Conservation (phyloP, 2,888 invertebrate genomes). For the Allygus modestus region DNA sequence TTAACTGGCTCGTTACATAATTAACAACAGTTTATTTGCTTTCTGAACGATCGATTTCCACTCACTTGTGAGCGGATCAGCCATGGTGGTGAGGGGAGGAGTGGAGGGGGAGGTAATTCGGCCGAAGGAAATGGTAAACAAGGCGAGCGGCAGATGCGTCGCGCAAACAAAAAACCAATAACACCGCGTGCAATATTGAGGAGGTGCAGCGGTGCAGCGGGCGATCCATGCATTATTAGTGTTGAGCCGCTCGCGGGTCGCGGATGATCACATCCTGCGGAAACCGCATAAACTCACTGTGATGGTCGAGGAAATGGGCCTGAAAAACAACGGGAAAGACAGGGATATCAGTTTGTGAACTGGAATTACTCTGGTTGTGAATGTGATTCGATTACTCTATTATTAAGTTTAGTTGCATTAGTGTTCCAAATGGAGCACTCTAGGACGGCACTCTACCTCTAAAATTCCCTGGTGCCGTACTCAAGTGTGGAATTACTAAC, state of each 20-base stretch:
- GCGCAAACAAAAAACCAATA: constrained; percentile 58
- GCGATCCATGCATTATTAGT: constrained; percentile 36
- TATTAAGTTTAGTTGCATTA: too few species aligned
- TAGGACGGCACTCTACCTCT: too few species aligned
- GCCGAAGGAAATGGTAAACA: constrained; percentile 34
- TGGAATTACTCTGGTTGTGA: too few species aligned
- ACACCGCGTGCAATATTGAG: constrained; percentile 38
- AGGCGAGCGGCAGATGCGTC: constrained; percentile 10
- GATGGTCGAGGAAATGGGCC: too few species aligned
- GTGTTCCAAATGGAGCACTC: too few species aligned
- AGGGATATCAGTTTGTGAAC: too few species aligned
- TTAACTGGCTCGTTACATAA: neutral
- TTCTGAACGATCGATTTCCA: neutral
- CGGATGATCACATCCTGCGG: constrained; percentile 14
- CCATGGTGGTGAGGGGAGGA: neutral
- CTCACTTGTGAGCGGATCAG: neutral
- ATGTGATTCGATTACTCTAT: too few species aligned
- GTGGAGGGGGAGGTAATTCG: constrained; percentile 13
- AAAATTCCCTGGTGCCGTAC: too few species aligned
- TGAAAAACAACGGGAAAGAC: too few species aligned
- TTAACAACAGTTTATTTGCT: neutral
- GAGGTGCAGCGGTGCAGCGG: constrained; percentile 28
- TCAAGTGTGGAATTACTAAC: too few species aligned
- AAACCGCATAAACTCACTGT: neutral
- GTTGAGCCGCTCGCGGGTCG: neutral